These are phyloP conservation scores for Hecatera dysodea DNA, from an alignment of 2,888 invertebrate species.

Conservation along the genomic window DNA sequence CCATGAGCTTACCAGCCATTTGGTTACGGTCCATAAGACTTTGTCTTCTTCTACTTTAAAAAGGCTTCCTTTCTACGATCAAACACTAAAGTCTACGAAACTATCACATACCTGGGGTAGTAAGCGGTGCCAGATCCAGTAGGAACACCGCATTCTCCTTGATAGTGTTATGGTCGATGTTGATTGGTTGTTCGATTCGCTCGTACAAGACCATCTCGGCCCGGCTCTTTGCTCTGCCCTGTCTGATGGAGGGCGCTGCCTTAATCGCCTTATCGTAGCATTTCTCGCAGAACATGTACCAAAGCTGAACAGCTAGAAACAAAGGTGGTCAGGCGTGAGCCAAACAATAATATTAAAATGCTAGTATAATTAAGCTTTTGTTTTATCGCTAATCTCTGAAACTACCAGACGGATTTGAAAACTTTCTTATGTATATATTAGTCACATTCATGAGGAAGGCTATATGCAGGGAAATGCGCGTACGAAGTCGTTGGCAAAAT, in stretches of 20 bases:
- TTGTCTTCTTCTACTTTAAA: no score
- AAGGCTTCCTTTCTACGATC: neutral
- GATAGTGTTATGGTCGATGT: constrained; percentile 93
- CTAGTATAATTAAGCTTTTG: no score
- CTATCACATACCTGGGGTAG: constrained; percentile 79
- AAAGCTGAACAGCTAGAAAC: constrained; percentile 92
- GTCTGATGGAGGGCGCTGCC: constrained; percentile 82
- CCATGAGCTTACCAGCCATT: no score
- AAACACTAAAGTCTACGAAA: neutral
- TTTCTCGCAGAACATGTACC: constrained; percentile 98
- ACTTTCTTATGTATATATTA: no score
- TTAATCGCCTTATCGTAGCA: constrained; percentile 95
- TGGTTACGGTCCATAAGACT: neutral
- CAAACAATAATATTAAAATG: no score
- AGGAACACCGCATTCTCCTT: constrained; percentile 98
- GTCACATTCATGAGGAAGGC: no score
- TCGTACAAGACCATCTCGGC: constrained; percentile 71
- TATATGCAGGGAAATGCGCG: no score
- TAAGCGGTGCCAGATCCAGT: constrained; percentile 96
- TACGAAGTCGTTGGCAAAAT: no score
- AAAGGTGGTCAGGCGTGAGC: no score
- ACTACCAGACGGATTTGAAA: no score
- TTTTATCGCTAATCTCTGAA: no score
- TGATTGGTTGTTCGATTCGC: constrained; percentile 63
- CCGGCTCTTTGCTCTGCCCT: constrained; percentile 73